These are phyloP conservation scores for Penaeus japonicus DNA, from an alignment of 1,140 invertebrate species.

Conservation along the genomic window DNA sequence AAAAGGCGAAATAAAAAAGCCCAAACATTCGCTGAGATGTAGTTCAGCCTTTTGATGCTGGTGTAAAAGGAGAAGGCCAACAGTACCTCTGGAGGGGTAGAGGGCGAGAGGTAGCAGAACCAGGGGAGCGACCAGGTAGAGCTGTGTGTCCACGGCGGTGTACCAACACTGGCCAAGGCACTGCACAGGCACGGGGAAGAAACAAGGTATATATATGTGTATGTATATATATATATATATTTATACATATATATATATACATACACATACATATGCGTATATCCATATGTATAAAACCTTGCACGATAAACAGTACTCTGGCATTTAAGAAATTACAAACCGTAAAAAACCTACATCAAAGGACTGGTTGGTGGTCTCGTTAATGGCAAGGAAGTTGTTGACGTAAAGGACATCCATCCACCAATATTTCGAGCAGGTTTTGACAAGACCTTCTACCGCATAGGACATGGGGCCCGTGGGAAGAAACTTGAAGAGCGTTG, in stretches of 20 bases:
- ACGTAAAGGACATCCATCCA: slow-evolving; percentile 38
- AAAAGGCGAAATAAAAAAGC: too few species aligned
- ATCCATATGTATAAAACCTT: too few species aligned
- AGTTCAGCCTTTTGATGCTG: too few species aligned
- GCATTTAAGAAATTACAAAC: too few species aligned
- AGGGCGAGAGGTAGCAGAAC: slow-evolving; percentile 74
- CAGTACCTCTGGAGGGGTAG: slow-evolving; percentile 70
- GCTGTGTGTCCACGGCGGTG: slow-evolving; percentile 82
- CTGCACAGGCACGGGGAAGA: slow-evolving; percentile 61
- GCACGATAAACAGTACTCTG: too few species aligned
- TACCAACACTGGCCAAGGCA: slow-evolving; percentile 81
- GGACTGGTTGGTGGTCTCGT: too few species aligned
- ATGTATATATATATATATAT: too few species aligned
- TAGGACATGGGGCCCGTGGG: not conserved
- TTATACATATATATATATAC: too few species aligned
- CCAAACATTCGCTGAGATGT: too few species aligned
- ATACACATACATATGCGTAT: too few species aligned
- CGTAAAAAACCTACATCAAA: too few species aligned
- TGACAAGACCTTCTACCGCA: not conserved
- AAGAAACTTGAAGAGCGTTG: not conserved
- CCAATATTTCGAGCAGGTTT: not conserved
- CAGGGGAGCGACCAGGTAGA: slow-evolving; percentile 76
- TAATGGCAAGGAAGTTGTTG: not conserved
- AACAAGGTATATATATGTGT: too few species aligned
- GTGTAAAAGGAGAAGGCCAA: not conserved